Base-by-base conservation (phyloP, 2,113 vertebrate species). In the Mohoua ochrocephala region DNA sequence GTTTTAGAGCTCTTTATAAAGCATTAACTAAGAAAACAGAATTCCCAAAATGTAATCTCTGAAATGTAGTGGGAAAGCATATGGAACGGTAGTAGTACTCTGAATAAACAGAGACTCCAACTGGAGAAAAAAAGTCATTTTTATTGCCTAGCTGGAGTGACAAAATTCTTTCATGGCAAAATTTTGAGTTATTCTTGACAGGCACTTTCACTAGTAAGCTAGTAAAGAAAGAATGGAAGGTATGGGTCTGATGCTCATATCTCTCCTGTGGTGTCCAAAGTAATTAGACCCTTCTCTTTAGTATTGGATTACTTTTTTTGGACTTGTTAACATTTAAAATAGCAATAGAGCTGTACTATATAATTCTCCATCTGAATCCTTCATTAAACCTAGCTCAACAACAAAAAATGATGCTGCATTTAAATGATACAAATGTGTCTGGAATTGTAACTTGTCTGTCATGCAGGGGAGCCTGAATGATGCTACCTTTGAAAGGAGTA, bases 1-100 rank as follows among this genome's bases (percentile, higher is more conserved):
- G 47, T 83, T 91, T 93, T 89, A 54, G 47, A 90, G 27, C 14
- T 95, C 93, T 89, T 12, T 88, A 44, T 95, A 82, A 95, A 84
- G 27, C 41, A 78, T 87, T 80, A 85, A 28, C 73, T 85, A 89
- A 92, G 52, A 78, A 60, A 65, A 52, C 22, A 31, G 61, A 89
- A 96, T 94, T 76, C 23, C 30, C 63, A 84, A 33, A 65, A n/a
- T 63, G 12, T 57, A 80, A 89, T 35, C 68, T 87, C 49, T 89
- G 64, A 94, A 85, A 49, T 68, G 6, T 65, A 41, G 45, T 2
- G 16, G 68, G 81, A 95, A 97, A 95, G 57, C 60, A 61, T 76
- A 44, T 95, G 69, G 42, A 53, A 63, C 89, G 13, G 52, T 93
- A 94, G 84, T 39, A 64, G 3, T 71, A 61, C 45, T 67, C 28